These are phyloP conservation scores for Hetaerina titia DNA, from an alignment of 2,888 invertebrate genomes.

Conservation along the genomic window DNA sequence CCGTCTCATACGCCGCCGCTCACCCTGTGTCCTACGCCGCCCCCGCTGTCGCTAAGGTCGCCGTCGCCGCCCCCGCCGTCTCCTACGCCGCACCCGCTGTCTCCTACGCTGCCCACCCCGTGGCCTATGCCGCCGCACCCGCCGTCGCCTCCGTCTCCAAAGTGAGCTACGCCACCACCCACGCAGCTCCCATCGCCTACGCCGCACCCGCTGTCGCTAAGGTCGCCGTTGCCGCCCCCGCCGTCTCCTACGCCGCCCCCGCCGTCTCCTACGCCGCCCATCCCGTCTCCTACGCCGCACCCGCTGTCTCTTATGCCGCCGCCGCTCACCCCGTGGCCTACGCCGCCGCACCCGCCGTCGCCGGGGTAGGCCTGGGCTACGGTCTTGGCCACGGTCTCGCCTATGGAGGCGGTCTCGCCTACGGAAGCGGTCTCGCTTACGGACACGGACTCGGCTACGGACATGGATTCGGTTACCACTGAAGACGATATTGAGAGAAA, in stretches of 20 bases:
- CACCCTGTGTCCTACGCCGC: constrained; percentile 54
- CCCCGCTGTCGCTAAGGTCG: constrained; percentile 29
- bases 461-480: constrained; percentile 61
- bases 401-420: constrained; percentile 39
- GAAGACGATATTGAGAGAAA: neutral
- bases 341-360: constrained; percentile 64
- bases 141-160: constrained; percentile 56
- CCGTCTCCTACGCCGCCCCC: constrained; percentile 51
- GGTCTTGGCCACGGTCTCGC: neutral
- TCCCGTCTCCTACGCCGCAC: constrained; percentile 37
- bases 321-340: constrained; percentile 21
- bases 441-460: constrained; percentile 56
- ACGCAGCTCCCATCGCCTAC: neutral
- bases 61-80: constrained; percentile 63
- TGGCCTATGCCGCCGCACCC: constrained; percentile 59
- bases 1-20: constrained; percentile 34
- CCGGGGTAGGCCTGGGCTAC: constrained; percentile 30
- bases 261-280: constrained; percentile 52
- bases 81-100: constrained; percentile 68
- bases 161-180: constrained; percentile 46
- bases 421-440: constrained; percentile 27
- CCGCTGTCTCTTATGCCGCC: constrained; percentile 18
- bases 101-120: constrained; percentile 53
- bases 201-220: constrained; percentile 7
- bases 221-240: constrained; percentile 35